These are phyloP conservation scores for Dendropsophus ebraccatus DNA, from an alignment of 2,113 vertebrate species.

Conservation along the genomic window DNA sequence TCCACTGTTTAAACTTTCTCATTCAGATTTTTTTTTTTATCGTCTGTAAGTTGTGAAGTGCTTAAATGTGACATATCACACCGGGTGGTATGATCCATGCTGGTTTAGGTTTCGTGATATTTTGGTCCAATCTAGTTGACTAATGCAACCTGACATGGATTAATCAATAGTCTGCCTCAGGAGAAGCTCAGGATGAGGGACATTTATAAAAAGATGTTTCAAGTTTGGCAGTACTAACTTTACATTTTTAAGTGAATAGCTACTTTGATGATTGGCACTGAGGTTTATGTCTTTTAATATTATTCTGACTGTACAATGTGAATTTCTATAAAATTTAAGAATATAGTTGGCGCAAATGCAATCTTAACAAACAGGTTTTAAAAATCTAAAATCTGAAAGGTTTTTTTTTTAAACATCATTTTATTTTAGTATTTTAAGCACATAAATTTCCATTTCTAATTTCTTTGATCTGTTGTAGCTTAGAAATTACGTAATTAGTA, in stretches of 20 bases:
- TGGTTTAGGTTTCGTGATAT: slow-evolving; percentile 56
- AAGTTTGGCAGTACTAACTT: slow-evolving; percentile 27
- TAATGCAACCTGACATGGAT: slow-evolving; percentile 58
- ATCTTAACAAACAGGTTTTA: neutral
- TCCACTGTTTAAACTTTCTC: slow-evolving; percentile 45
- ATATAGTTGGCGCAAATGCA: neutral
- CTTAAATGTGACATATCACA: slow-evolving; percentile 58
- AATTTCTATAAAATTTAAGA: neutral
- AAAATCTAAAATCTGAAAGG: too few relatives aligned
- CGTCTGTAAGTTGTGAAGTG: slow-evolving; percentile 37
- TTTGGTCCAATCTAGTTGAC: slow-evolving; percentile 52
- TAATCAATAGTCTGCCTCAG: slow-evolving; percentile 57
- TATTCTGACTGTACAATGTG: too few relatives aligned
- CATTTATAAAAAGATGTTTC: slow-evolving; percentile 14
- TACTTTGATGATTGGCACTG: slow-evolving; percentile 1
- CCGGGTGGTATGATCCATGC: slow-evolving; percentile 55
- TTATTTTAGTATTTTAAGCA: too few relatives aligned
- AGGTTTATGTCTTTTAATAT: neutral
- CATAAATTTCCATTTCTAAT: too few relatives aligned
- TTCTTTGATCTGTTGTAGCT: too few relatives aligned
- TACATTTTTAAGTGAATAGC: slow-evolving; percentile 1
- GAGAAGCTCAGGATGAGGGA: slow-evolving; percentile 39
- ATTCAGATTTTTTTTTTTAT: slow-evolving; percentile 14
- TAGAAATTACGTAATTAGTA: too few relatives aligned
- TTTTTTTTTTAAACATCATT: too few relatives aligned